phyloP scores from a whole-genome alignment of 1,140 invertebrate species.

The Lerema accius region DNA sequence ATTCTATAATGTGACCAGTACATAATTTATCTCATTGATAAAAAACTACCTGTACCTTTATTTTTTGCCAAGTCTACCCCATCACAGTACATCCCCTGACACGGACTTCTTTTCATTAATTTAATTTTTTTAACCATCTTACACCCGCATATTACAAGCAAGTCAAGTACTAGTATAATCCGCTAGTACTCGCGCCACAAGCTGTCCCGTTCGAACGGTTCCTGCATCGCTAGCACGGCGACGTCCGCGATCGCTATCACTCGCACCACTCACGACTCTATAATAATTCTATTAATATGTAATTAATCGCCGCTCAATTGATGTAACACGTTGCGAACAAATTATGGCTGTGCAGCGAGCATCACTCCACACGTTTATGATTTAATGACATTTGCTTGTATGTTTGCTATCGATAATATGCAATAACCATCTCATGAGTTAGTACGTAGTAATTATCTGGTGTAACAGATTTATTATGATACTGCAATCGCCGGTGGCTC shows the following conservation, averaged over 20 bases:
- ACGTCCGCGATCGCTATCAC: slow-evolving; percentile 36
- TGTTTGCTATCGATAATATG: slow-evolving; percentile 13
- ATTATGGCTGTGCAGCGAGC: slow-evolving; percentile 24
- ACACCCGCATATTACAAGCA: no score
- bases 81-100: no score
- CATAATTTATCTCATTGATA: no score
- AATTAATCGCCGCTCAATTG: slow-evolving; percentile 27
- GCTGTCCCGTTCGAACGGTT: neutral
- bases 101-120: no score
- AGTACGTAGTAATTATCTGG: neutral
- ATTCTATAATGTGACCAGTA: no score
- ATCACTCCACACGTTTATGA: slow-evolving; percentile 18
- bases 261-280: slow-evolving; percentile 33
- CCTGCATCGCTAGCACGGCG: slow-evolving; percentile 20
- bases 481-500: no score
- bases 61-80: no score
- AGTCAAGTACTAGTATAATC: neutral
- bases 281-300: slow-evolving; percentile 40
- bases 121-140: no score
- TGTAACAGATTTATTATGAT: no score
- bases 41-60: no score
- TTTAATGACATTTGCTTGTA: slow-evolving; percentile 20
- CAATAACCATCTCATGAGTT: no score
- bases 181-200: neutral
- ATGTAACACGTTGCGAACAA: slow-evolving; percentile 33